Percentiles rank a stretch among this genome's conserved stretches.
phyloP scores from a whole-genome alignment of 1,140 invertebrate species.

The Delia radicum region DNA sequence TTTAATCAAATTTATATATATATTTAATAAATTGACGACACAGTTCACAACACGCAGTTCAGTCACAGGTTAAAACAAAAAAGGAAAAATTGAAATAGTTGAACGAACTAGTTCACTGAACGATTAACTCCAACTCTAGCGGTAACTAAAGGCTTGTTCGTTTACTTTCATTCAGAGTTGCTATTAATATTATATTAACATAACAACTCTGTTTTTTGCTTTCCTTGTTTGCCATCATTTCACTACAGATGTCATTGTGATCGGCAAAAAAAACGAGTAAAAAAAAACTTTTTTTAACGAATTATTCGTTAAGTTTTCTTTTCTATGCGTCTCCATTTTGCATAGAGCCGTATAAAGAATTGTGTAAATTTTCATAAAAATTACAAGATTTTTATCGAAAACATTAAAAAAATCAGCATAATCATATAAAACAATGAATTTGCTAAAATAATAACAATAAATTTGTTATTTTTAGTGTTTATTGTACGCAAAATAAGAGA shows the following conservation, averaged over 20 bases:
- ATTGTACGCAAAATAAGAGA: neutral
- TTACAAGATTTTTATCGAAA: constrained; percentile 6
- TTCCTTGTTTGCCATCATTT: neutral
- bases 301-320: constrained; percentile 25
- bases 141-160: too few relatives aligned
- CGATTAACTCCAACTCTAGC: too few relatives aligned
- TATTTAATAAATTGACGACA: too few relatives aligned
- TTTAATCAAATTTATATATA: too few relatives aligned
- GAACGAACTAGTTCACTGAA: too few relatives aligned
- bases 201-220: neutral
- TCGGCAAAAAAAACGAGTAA: neutral
- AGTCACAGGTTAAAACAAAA: too few relatives aligned
- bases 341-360: constrained; percentile 28
- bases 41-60: too few relatives aligned
- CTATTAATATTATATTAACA: neutral
- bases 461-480: neutral
- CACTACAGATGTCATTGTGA: neutral
- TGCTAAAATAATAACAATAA: neutral
- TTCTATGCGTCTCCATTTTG: constrained; percentile 34
- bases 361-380: constrained; percentile 8
- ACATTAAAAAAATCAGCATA: neutral
- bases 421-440: neutral
- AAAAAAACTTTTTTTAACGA: neutral
- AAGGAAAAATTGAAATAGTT: too few relatives aligned
- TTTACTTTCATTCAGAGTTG: neutral